Percentiles rank a stretch among this genome's conserved stretches.
Conservation (phyloP, 2,888 invertebrate genomes). For the Pollenia griseotomentosa region DNA sequence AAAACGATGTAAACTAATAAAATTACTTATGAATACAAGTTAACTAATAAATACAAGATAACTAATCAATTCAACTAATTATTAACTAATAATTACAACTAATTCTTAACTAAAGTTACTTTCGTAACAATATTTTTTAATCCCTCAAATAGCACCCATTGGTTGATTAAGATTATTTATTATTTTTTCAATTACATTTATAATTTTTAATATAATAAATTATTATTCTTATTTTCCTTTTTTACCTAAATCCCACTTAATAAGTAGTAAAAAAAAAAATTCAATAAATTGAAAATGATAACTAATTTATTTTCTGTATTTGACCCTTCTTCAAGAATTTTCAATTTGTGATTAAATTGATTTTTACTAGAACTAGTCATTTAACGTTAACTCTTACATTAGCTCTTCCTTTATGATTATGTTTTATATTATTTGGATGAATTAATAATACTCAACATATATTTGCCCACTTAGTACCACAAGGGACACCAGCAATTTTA, state of each 20-base stretch:
- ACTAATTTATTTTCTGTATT: constrained; percentile 88
- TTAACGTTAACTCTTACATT: constrained; percentile 85
- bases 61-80: no score
- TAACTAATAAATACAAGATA: no score
- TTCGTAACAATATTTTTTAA: no score
- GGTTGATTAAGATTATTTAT: constrained; percentile 85
- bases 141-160: constrained; percentile 89
- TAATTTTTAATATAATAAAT: constrained; percentile 85
- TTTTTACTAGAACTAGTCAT: constrained; percentile 79
- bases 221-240: constrained; percentile 84
- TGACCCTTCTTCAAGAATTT: constrained; percentile 86
- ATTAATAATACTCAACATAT: constrained; percentile 87
- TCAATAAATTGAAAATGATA: constrained; percentile 87
- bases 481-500: constrained; percentile 87
- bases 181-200: constrained; percentile 83
- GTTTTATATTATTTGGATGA: constrained; percentile 88
- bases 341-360: constrained; percentile 87
- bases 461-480: constrained; percentile 89
- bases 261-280: constrained; percentile 73
- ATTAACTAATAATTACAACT: no score
- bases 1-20: no score
- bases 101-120: no score
- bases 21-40: no score
- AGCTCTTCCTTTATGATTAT: constrained; percentile 82
- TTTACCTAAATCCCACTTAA: constrained; percentile 79